Conservation (phyloP, 2,113 vertebrate species). For the Pedionomus torquatus region DNA sequence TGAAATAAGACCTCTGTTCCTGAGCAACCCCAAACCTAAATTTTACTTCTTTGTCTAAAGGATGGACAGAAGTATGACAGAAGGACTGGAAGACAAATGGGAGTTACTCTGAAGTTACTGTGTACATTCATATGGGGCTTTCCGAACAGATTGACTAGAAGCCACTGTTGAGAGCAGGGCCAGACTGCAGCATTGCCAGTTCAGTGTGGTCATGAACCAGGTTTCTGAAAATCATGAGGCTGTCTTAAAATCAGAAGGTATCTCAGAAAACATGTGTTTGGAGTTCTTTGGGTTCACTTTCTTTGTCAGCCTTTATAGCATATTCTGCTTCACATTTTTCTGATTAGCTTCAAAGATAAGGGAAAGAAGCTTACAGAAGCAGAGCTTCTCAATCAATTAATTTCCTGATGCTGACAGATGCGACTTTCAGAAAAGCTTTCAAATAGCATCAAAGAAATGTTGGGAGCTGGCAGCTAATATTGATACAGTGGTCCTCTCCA, state of each 20-base stretch:
- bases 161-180: not conserved
- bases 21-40: not conserved
- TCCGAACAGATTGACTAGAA: not conserved
- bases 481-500: not conserved
- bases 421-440: not conserved
- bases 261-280: not conserved
- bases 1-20: not conserved
- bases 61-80: not conserved
- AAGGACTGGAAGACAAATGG: not conserved
- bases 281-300: not conserved
- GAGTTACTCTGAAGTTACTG: not conserved
- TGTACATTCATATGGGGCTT: not conserved
- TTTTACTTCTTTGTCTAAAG: not conserved
- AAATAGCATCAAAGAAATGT: not conserved
- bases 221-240: not conserved
- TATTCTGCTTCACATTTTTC: conserved; percentile 1
- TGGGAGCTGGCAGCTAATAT: not conserved
- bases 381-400: not conserved
- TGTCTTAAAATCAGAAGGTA: not conserved
- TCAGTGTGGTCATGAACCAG: not conserved
- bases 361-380: not conserved
- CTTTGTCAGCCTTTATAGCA: not conserved
- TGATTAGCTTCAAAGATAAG: not conserved
- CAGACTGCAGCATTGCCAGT: not conserved
- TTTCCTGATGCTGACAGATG: not conserved